phyloP scores from a whole-genome alignment of 1,140 invertebrate genomes.

The Hestina assimilis region DNA sequence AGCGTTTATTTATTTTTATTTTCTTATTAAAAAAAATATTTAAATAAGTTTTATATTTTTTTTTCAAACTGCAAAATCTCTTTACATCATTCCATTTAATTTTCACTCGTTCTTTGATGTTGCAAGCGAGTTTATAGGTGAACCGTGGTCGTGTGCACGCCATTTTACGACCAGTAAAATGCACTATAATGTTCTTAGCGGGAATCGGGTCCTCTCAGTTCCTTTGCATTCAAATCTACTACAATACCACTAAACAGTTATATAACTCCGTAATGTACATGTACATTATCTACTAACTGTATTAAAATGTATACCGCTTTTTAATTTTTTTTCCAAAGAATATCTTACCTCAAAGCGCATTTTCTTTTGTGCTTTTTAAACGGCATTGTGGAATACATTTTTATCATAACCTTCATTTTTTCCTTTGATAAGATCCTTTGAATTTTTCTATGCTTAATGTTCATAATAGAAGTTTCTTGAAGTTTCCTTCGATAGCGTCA shows the following conservation, averaged over 20 bases:
- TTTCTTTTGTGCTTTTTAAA: slow-evolving; percentile 16
- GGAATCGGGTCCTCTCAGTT: slow-evolving; percentile 28
- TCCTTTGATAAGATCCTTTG: slow-evolving; percentile 16
- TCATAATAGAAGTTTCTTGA: slow-evolving; percentile 1
- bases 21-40: too few relatives aligned
- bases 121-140: slow-evolving; percentile 27
- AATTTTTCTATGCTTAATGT: slow-evolving; percentile 4
- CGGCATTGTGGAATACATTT: slow-evolving; percentile 12
- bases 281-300: slow-evolving; percentile 8
- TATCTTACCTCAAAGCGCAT: slow-evolving; percentile 14
- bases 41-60: background rate
- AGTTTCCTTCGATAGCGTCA: background rate
- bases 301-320: slow-evolving; percentile 23
- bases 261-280: slow-evolving; percentile 23
- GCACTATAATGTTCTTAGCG: slow-evolving; percentile 39
- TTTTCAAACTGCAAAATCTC: background rate
- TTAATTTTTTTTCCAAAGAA: slow-evolving; percentile 21
- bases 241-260: slow-evolving; percentile 28
- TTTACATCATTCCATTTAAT: slow-evolving; percentile 10
- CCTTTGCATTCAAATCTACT: slow-evolving; percentile 31
- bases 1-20: too few relatives aligned
- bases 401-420: slow-evolving; percentile 20
- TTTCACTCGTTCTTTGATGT: slow-evolving; percentile 23
- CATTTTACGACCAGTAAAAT: slow-evolving; percentile 42
- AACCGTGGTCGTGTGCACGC: slow-evolving; percentile 30